Percentiles rank a stretch among this genome's conserved stretches.
phyloP scores from a whole-genome alignment of 2,888 invertebrate species.

The Lydus trimaculatus region DNA sequence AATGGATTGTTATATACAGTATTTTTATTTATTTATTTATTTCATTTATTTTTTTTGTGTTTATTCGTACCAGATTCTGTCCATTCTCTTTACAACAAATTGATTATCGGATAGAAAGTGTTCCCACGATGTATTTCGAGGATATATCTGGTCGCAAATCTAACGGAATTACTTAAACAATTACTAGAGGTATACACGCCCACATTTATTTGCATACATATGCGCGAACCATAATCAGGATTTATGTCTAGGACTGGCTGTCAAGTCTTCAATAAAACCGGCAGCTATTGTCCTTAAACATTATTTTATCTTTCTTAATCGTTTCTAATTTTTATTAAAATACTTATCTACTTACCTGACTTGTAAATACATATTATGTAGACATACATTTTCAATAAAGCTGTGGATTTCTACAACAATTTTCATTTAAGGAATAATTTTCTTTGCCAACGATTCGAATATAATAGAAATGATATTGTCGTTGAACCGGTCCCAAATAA shows the following conservation, averaged over 20 bases:
- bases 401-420: background rate
- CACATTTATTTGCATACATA: constrained; percentile 49
- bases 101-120: constrained; percentile 47
- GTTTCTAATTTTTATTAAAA: constrained; percentile 1
- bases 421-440: background rate
- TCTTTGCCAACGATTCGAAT: background rate
- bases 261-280: constrained; percentile 7
- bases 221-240: constrained; percentile 38
- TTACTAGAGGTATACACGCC: constrained; percentile 49
- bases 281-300: background rate
- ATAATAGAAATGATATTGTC: background rate
- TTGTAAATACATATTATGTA: too few relatives aligned
- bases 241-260: constrained; percentile 33
- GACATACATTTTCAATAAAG: too few relatives aligned
- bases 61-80: constrained; percentile 27
- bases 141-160: constrained; percentile 39
- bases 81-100: constrained; percentile 35
- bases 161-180: constrained; percentile 46
- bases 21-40: background rate
- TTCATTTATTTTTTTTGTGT: background rate
- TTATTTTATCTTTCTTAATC: background rate
- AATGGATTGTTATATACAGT: background rate
- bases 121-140: constrained; percentile 47
- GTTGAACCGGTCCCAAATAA: background rate
- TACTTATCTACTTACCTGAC: too few relatives aligned